A percentile compares a stretch with the other conserved stretches of the same genome.
Conservation (phyloP, 2,797 vertebrate species). For the Acanthurus leucopareius region DNA sequence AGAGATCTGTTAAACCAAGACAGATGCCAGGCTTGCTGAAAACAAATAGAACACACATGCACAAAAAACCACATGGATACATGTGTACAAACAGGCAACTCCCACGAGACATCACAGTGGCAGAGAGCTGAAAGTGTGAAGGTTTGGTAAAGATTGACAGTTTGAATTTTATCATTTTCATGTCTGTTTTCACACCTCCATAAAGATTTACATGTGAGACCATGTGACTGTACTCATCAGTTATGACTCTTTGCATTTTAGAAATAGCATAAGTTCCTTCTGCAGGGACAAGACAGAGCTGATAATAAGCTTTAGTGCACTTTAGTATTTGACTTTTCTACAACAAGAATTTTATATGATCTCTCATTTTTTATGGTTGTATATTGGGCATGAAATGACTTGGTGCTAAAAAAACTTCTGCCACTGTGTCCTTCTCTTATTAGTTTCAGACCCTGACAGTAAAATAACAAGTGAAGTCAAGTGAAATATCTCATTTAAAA, state of each 20-base stretch:
- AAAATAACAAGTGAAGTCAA: constrained; percentile 68
- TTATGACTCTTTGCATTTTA: too few relatives aligned
- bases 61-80: background rate
- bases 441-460: constrained; percentile 58
- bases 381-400: constrained; percentile 61
- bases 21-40: constrained; percentile 13
- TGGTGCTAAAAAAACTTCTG: constrained; percentile 25
- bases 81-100: background rate
- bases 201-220: background rate
- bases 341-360: constrained; percentile 73
- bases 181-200: background rate
- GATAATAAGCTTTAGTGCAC: constrained; percentile 55
- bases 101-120: constrained; percentile 10
- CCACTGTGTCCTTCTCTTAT: constrained; percentile 33
- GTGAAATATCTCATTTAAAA: constrained; percentile 76
- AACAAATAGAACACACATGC: constrained; percentile 3
- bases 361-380: constrained; percentile 59
- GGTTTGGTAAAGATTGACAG: background rate
- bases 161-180: background rate
- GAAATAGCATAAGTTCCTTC: constrained; percentile 28
- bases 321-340: constrained; percentile 69
- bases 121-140: constrained; percentile 1
- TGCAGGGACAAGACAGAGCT: constrained; percentile 33
- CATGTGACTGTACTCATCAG: background rate
- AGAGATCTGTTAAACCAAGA: constrained; percentile 35